phyloP scores from a whole-genome alignment of 2,888 invertebrate species.

The Aleiodes testaceus region DNA sequence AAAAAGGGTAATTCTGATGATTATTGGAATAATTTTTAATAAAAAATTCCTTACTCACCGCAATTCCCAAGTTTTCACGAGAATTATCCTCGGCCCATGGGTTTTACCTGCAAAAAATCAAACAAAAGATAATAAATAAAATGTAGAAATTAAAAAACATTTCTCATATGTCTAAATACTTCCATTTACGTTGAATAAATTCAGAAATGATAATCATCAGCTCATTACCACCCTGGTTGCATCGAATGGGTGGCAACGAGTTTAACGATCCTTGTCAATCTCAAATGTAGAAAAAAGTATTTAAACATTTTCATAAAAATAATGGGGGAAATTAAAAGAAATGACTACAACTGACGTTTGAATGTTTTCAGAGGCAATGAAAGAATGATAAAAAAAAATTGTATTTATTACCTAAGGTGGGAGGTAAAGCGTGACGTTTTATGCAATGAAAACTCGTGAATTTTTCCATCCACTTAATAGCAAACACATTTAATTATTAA shows the following conservation, averaged over 20 bases:
- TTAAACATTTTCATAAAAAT: conserved; percentile 34
- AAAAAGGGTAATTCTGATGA: no score
- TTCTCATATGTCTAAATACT: conserved; percentile 42
- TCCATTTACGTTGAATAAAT: conserved; percentile 40
- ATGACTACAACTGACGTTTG: conserved; percentile 13
- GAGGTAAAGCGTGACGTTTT: conserved; percentile 28
- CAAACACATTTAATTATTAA: no score
- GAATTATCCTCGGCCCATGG: not conserved
- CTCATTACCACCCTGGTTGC: conserved; percentile 44
- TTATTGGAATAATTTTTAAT: no score
- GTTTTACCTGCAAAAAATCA: conserved; percentile 63
- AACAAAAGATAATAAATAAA: conserved; percentile 18
- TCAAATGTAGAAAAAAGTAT: conserved; percentile 43
- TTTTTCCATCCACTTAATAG: conserved; percentile 3
- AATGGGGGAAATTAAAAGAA: conserved; percentile 15
- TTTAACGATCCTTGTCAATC: conserved; percentile 52
- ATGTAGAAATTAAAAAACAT: not conserved
- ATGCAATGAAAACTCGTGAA: conserved; percentile 1
- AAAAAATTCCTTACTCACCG: no score
- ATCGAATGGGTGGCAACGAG: conserved; percentile 48
- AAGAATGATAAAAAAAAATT: conserved; percentile 18
- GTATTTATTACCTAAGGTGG: conserved; percentile 33
- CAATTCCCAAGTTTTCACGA: no score
- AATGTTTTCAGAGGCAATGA: not conserved
- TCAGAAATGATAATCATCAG: conserved; percentile 40